A percentile compares a stretch with the other conserved stretches of the same genome.
phyloP scores from a whole-genome alignment of 2,113 vertebrate species.

The Chroicocephalus ridibundus region DNA sequence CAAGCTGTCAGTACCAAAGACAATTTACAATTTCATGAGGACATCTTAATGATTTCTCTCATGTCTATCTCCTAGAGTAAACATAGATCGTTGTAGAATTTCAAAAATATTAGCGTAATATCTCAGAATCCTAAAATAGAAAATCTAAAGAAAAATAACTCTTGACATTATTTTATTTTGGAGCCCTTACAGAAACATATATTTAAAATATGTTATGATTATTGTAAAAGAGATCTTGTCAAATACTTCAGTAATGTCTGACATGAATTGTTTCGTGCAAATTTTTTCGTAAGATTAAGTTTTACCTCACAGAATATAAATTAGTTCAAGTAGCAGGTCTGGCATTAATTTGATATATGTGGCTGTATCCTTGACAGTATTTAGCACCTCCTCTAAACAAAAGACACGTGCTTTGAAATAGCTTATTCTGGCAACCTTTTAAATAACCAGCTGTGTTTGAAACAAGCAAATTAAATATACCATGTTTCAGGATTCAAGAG shows the following conservation, averaged over 20 bases:
- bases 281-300: not conserved
- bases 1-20: not conserved
- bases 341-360: not conserved
- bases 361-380: not conserved
- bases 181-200: not conserved
- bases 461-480: not conserved
- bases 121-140: not conserved
- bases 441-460: not conserved
- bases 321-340: not conserved
- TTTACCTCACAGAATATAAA: not conserved
- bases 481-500: not conserved
- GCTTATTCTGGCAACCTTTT: not conserved
- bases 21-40: not conserved
- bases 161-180: not conserved
- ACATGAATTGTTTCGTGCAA: not conserved
- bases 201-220: not conserved
- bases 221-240: not conserved
- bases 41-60: not conserved
- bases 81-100: not conserved
- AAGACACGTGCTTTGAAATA: not conserved
- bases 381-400: not conserved
- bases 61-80: not conserved
- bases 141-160: not conserved
- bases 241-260: not conserved
- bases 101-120: not conserved